These are phyloP conservation scores for Belonocnema kinseyi DNA, from an alignment of 1,140 invertebrate species.

Conservation along the genomic window DNA sequence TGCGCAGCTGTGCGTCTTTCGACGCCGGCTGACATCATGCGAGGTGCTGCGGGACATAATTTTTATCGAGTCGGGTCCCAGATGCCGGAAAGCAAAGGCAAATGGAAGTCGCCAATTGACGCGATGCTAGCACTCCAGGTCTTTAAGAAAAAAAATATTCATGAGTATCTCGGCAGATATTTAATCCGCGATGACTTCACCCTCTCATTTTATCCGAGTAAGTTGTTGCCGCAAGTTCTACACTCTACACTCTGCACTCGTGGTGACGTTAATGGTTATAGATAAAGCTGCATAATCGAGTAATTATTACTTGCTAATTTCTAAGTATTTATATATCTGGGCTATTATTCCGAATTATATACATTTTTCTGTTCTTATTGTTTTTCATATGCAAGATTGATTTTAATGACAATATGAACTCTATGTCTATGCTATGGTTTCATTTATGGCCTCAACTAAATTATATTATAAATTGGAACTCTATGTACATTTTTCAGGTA, in stretches of 20 bases:
- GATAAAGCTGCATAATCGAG: not conserved
- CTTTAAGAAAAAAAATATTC: conserved; percentile 23
- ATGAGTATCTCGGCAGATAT: conserved; percentile 1
- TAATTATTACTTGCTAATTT: not conserved
- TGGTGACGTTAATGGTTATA: conserved; percentile 11
- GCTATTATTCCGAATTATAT: too few species aligned
- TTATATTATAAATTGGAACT: too few species aligned
- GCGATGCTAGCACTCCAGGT: conserved; percentile 33
- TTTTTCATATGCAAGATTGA: not conserved
- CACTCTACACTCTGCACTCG: too few species aligned
- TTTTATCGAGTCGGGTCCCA: conserved; percentile 44
- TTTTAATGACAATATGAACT: not conserved
- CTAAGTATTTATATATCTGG: too few species aligned
- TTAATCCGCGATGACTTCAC: conserved; percentile 13
- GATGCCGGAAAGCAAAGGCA: conserved; percentile 37
- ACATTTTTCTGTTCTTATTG: not conserved
- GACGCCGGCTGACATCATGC: conserved; percentile 9
- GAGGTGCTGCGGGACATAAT: conserved; percentile 31
- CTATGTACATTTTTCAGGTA: too few species aligned
- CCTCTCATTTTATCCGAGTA: not conserved
- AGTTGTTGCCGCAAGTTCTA: not conserved
- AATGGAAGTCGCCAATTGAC: conserved; percentile 46
- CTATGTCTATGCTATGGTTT: too few species aligned
- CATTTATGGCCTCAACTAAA: too few species aligned
- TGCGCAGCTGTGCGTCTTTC: conserved; percentile 46